These are phyloP conservation scores for Amblyraja radiata DNA, from an alignment of 2,797 vertebrate genomes.

Conservation along the genomic window DNA sequence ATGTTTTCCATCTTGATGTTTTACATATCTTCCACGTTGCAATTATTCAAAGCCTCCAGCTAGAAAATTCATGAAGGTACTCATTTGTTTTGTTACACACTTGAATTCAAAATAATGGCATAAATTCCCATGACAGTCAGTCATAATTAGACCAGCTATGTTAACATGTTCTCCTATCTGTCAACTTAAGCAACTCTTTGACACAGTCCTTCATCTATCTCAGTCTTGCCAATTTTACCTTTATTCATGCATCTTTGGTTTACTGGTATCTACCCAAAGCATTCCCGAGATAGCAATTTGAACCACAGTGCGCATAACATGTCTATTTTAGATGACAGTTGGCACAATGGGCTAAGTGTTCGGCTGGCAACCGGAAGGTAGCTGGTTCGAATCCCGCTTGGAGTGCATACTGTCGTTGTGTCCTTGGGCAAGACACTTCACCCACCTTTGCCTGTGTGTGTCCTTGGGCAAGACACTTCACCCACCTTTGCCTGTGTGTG, in stretches of 20 bases:
- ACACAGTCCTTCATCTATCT: background rate
- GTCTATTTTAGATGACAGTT: too few relatives aligned
- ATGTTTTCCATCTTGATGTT: background rate
- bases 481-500: too few relatives aligned
- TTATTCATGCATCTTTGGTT: background rate
- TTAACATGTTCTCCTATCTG: too few relatives aligned
- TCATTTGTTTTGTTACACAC: background rate
- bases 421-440: too few relatives aligned
- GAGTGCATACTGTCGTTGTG: too few relatives aligned
- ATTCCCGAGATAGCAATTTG: background rate
- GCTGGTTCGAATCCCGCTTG: too few relatives aligned
- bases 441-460: too few relatives aligned
- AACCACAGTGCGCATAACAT: background rate
- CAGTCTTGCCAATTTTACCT: background rate
- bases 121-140: background rate
- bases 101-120: background rate
- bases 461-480: too few relatives aligned
- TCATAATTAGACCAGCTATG: background rate
- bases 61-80: background rate
- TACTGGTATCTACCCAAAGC: background rate
- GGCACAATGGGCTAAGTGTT: too few relatives aligned
- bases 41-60: conserved; percentile 10
- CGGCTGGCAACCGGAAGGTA: too few relatives aligned
- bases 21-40: background rate
- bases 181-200: background rate